phyloP scores from a whole-genome alignment of 2,888 invertebrate species.

The Celastrina argiolus region DNA sequence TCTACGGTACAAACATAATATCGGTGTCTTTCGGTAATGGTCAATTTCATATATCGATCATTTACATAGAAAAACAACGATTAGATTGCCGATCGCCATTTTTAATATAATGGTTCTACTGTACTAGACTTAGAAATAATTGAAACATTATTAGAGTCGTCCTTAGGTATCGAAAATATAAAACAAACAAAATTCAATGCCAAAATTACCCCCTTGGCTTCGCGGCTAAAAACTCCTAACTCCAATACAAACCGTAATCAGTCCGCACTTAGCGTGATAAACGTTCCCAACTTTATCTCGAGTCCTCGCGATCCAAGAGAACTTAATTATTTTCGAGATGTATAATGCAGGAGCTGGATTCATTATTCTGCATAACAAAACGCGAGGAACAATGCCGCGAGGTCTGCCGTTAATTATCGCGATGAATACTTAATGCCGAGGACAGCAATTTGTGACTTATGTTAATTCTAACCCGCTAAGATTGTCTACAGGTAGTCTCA shows the following conservation, averaged over 20 bases:
- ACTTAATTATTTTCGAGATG: conserved; percentile 31
- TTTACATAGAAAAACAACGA: no score
- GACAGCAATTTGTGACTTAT: conserved; percentile 12
- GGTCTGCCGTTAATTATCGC: conserved; percentile 20
- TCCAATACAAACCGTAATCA: no score
- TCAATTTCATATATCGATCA: no score
- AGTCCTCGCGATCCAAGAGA: conserved; percentile 10
- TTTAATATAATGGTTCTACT: no score
- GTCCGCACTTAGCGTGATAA: neutral
- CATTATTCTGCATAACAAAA: conserved; percentile 55
- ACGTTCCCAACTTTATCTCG: neutral
- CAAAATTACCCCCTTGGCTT: no score
- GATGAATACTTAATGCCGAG: conserved; percentile 15
- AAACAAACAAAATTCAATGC: no score
- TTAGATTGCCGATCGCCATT: no score
- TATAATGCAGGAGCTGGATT: conserved; percentile 42
- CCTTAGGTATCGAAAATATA: no score
- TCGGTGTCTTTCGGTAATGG: no score
- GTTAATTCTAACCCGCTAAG: conserved; percentile 1
- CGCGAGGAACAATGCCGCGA: conserved; percentile 28
- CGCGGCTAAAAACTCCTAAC: neutral
- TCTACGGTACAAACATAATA: no score
- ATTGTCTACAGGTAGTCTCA: neutral
- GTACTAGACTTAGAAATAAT: no score
- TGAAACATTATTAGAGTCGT: no score